A percentile compares a stretch with the other conserved stretches of the same genome.
Evolutionary conservation across 2,888 invertebrate species (phyloP).

Genomic region (Petrolisthes cinctipes): DNA sequence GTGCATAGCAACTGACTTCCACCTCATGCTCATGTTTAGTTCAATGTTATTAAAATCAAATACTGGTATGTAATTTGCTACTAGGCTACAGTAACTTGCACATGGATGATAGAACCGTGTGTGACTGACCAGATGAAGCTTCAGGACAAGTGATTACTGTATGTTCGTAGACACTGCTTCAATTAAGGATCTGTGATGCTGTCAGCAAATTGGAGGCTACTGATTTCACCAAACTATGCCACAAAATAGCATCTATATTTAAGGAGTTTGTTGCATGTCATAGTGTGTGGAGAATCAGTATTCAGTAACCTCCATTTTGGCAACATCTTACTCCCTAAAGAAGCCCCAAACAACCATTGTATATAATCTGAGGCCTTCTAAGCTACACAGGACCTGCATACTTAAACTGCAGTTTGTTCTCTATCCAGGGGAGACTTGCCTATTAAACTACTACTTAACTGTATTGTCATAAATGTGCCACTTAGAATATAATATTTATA

Average conservation of each 20-base stretch:
- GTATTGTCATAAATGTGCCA: slow-evolving; percentile 5
- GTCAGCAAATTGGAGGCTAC: too few species aligned
- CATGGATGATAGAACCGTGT: too few species aligned
- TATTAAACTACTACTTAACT: slow-evolving; percentile 24
- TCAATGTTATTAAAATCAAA: background rate
- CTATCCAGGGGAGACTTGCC: slow-evolving; percentile 41
- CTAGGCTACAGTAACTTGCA: too few species aligned
- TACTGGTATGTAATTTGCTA: background rate
- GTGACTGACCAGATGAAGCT: too few species aligned
- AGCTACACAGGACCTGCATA: slow-evolving; percentile 30
- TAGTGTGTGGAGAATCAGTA: too few species aligned
- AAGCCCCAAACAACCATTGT: slow-evolving; percentile 33
- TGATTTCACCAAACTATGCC: too few species aligned
- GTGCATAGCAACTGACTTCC: background rate
- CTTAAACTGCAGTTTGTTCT: slow-evolving; percentile 29
- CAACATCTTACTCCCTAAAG: slow-evolving; percentile 26
- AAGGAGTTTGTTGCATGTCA: too few species aligned
- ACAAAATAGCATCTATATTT: too few species aligned
- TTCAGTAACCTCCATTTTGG: slow-evolving; percentile 32
- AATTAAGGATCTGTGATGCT: too few species aligned
- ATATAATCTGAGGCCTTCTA: slow-evolving; percentile 45
- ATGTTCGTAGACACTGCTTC: too few species aligned
- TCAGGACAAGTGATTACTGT: too few species aligned
- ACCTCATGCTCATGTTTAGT: background rate
- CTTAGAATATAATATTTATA: background rate